Evolutionary conservation across 2,888 invertebrate genomes (phyloP), one percentile per base, ranked within the genome.

Genomic region (Ophion ellenae): DNA sequence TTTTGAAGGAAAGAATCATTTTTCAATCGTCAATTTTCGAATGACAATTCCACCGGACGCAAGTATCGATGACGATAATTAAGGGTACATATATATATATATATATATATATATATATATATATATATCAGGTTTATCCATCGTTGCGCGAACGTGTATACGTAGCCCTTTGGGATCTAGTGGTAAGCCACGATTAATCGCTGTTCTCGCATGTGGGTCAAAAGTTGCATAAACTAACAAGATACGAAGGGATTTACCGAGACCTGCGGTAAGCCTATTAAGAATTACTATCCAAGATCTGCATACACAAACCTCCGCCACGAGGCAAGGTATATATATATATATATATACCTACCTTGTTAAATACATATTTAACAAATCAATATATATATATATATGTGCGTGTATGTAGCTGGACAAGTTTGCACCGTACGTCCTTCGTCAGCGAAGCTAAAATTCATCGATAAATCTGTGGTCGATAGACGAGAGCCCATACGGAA

Each of bases 171-270:
- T 47, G 57, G 45, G 59, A 74, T 78, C 24, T 11, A 59, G 79
- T 84, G 89, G 89, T 90, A 89, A 85, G 88, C 89, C 85, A 87
- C 88, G 89, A 91, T 92, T 92, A 92, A 93, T 92, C 90, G 90
- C 88, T 45, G 66, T 89, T 90, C 89, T 90, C 90, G 91, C 93
- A 94, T 94, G 92, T 94, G 93, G 94, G 93, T 94, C 94, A 93
- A 90, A 91, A 93, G 93, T 92, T 91, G 90, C 91, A 92, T 87
- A 85, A 86, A 86, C 91, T 93, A 94, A 94, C 92, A 91, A 91
- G 93, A 93, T 93, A 92, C 90, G 91, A 90, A 91, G 88, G 91
- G 92, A 89, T 93, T 93, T 91, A 90, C 90, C 90, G 89, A 90
- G 83, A 81, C 91, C 89, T 87, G 89, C 91, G 92, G 92, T 93